Conservation (phyloP, 2,797 vertebrate species). For the Enteromius trimaculatus region DNA sequence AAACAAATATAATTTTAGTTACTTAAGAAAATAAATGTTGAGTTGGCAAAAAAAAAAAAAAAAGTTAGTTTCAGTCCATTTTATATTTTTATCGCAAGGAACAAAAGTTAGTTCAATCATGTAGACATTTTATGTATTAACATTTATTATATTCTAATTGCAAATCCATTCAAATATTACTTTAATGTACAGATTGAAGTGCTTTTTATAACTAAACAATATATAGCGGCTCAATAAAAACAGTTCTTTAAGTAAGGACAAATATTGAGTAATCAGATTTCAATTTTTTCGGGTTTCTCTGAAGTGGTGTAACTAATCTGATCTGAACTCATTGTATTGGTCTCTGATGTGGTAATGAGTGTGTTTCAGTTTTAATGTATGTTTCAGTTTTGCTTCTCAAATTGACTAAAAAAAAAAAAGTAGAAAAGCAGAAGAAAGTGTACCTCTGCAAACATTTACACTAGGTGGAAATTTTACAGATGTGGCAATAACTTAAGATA, state of each 20-base stretch:
- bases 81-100: background rate
- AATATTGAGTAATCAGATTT: background rate
- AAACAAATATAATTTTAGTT: background rate
- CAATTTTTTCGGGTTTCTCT: background rate
- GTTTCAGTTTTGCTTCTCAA: slow-evolving; percentile 23
- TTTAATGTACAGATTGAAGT: background rate
- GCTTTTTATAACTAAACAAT: background rate
- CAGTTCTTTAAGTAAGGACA: background rate
- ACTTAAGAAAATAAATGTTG: background rate
- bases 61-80: background rate
- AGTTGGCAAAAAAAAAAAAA: background rate
- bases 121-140: background rate
- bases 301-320: slow-evolving; percentile 2
- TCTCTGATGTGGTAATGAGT: background rate
- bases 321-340: background rate
- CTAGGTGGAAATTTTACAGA: background rate
- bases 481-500: background rate
- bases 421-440: slow-evolving; percentile 1
- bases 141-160: background rate
- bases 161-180: background rate
- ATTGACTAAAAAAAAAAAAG: background rate
- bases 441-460: background rate
- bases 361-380: too few relatives aligned
- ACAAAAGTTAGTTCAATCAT: background rate
- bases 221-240: background rate